Evolutionary conservation across 2,888 invertebrate species (phyloP).

Genomic region (Ophion obscuratus): DNA sequence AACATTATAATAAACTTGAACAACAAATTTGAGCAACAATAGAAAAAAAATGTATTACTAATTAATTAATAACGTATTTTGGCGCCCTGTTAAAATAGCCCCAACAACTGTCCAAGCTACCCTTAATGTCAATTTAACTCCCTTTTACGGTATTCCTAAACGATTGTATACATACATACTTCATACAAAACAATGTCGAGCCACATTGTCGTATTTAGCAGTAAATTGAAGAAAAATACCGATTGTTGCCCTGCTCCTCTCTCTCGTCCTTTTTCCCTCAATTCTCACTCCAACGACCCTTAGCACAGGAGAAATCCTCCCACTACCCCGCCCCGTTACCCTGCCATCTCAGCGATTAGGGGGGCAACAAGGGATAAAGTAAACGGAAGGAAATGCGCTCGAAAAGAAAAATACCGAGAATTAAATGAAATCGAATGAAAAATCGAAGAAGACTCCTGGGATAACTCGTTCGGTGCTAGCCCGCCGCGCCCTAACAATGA

Average conservation of each 20-base stretch:
- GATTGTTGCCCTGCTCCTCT: neutral
- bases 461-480: constrained; percentile 56
- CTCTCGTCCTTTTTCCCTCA: neutral
- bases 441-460: constrained; percentile 52
- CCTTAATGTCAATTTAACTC: no score
- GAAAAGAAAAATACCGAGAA: constrained; percentile 24
- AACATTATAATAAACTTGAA: no score
- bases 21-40: no score
- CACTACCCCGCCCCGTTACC: neutral
- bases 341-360: neutral
- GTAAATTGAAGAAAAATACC: constrained; percentile 30
- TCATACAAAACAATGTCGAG: constrained; percentile 37
- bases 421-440: constrained; percentile 47
- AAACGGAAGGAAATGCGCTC: constrained; percentile 12
- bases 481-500: constrained; percentile 54
- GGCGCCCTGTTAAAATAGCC: no score
- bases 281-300: constrained; percentile 14
- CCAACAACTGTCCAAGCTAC: no score
- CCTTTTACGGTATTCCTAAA: neutral
- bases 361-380: neutral
- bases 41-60: no score
- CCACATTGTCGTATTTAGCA: constrained; percentile 36
- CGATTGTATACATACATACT: neutral
- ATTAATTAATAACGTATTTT: no score
- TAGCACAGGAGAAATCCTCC: neutral